phyloP scores from a whole-genome alignment of 2,888 invertebrate genomes.

The Morpho deidamia region DNA sequence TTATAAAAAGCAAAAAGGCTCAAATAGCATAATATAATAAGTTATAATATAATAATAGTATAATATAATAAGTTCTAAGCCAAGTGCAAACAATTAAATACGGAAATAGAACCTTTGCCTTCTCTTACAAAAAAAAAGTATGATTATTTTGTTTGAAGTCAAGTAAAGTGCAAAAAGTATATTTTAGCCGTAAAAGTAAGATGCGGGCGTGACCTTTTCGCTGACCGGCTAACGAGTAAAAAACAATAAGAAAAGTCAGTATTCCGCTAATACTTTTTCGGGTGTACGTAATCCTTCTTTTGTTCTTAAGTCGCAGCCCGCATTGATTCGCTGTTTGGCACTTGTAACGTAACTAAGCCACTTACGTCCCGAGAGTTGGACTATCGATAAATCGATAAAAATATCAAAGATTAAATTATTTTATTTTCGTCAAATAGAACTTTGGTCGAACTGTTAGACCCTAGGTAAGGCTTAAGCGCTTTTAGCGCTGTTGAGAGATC shows the following conservation, averaged over 20 bases:
- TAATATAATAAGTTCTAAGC: too few species aligned
- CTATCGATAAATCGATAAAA: slow-evolving; percentile 28
- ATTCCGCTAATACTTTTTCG: slow-evolving; percentile 55
- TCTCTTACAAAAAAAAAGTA: too few species aligned
- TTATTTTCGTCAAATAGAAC: not conserved
- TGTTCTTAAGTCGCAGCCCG: slow-evolving; percentile 63
- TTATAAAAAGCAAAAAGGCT: too few species aligned
- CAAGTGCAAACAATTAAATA: too few species aligned
- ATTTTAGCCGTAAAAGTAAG: not conserved
- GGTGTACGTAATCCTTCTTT: slow-evolving; percentile 55
- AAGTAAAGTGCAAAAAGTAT: too few species aligned
- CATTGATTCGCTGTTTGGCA: slow-evolving; percentile 63
- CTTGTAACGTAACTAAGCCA: slow-evolving; percentile 71
- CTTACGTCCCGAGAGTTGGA: slow-evolving; percentile 51
- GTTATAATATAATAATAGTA: too few species aligned
- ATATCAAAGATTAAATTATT: not conserved
- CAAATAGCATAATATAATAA: too few species aligned
- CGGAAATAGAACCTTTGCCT: too few species aligned
- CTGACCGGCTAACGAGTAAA: slow-evolving; percentile 37
- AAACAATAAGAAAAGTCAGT: slow-evolving; percentile 28
- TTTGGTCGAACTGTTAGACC: not conserved
- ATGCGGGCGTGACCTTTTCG: slow-evolving; percentile 30
- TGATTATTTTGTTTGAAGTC: too few species aligned
- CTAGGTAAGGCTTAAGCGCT: too few species aligned
- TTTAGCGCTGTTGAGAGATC: too few species aligned